Base-by-base conservation (phyloP, 1,140 invertebrate genomes). In the Drosophila sp. region DNA sequence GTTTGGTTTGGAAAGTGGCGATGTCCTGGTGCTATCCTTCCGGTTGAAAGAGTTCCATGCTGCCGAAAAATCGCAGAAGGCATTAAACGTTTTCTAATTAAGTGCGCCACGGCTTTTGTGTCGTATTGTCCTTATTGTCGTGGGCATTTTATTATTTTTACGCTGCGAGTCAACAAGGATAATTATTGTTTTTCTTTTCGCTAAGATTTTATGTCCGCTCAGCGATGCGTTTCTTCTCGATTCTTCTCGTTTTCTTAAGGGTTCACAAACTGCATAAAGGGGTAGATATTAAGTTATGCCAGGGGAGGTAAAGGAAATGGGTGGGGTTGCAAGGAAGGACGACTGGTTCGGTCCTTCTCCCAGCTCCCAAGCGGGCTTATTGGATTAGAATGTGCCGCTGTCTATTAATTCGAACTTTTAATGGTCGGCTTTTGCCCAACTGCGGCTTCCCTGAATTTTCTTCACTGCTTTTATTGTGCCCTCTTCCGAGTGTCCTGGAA, bases 31-130 rank as follows among this genome's bases (percentile, higher is more conserved):
- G 29, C 5, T 66, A 43, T 56, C 50, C 59, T 89, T 78, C 46
- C 83, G 76, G 27, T 79, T 59, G 79, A 76, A 16, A 66, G 66
- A 61, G 57, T 13, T 32, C 53, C 48, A 34, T 32, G 69, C 43
- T 48, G 45, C 64, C 16, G 45, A 54, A 67, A 65, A 67, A 65
- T 80, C 74, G 50, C 58, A 50, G 62, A 51, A 67, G 58, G 83
- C 80, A 89, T 89, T 89, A 89, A 89, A 89, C 84, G 83, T 83
- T 89, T 89, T 89, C 83, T 89, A 89, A 89, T 89, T 89, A 89
- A 89, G 80, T 89, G 79, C 76, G 64, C 74, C 71, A 46, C 27
- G 53, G 51, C 67, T 40, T 62, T 58, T 70, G 4, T 16, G 6
- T 29, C 34, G 29, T 29, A 51, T 72, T 76, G 65, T 71, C 66